These are phyloP conservation scores for Diogma glabrata DNA, from an alignment of 2,888 invertebrate genomes.

Conservation along the genomic window DNA sequence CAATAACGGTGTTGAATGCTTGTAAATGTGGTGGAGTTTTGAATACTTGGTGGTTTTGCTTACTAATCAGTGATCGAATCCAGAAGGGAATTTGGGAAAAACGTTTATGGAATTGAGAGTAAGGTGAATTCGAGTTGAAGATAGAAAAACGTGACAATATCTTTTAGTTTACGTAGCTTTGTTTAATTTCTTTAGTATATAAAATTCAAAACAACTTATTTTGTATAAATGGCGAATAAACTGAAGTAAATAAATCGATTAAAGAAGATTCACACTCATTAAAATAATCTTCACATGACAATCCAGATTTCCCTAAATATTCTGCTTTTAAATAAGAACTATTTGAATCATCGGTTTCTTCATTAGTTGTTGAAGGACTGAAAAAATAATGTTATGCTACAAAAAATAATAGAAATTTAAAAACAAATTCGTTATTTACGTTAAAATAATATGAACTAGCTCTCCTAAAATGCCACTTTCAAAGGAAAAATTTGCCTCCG, in stretches of 20 bases:
- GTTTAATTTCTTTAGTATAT: no score
- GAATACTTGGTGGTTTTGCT: no score
- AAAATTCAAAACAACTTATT: no score
- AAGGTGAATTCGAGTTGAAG: no score
- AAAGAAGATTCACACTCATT: background rate
- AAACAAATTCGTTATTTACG: constrained; percentile 39
- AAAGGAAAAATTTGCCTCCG: constrained; percentile 52
- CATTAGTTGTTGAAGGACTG: constrained; percentile 62
- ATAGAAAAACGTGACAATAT: no score
- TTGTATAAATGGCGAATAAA: no score
- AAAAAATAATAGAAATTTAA: background rate
- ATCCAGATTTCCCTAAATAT: constrained; percentile 43
- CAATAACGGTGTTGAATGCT: no score
- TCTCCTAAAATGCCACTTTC: constrained; percentile 63
- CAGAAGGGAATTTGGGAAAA: no score
- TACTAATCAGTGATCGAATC: no score
- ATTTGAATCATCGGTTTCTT: constrained; percentile 53
- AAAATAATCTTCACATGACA: constrained; percentile 22
- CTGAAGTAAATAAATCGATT: constrained; percentile 1
- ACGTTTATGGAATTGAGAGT: no score
- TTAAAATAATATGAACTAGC: constrained; percentile 61
- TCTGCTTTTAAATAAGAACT: constrained; percentile 66
- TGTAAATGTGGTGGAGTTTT: no score
- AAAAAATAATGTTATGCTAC: background rate
- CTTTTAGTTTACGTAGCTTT: no score